Evolutionary conservation across 2,888 invertebrate species (phyloP).

Genomic region (Latrodectus hesperus): DNA sequence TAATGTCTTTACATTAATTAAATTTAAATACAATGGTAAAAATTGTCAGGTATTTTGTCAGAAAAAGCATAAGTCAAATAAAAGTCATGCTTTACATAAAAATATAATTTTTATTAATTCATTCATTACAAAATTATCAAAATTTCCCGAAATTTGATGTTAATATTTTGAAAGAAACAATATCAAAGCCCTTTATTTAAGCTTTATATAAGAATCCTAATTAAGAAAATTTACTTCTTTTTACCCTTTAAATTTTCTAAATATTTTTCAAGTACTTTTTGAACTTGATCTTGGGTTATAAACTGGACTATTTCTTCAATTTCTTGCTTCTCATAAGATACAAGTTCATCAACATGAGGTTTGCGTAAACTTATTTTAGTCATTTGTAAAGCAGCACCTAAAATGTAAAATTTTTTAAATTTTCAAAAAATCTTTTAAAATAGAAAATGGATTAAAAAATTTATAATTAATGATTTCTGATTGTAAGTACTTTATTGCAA

Average conservation of each 20-base stretch:
- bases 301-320: conserved; percentile 42
- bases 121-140: no score
- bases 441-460: neutral
- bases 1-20: no score
- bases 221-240: conserved; percentile 8
- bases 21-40: no score
- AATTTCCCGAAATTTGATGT: no score
- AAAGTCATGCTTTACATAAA: no score
- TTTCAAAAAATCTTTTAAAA: neutral
- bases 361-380: conserved; percentile 48
- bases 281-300: conserved; percentile 25
- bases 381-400: conserved; percentile 35
- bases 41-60: no score
- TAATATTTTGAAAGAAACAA: no score
- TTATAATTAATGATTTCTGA: neutral
- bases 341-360: conserved; percentile 43
- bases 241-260: conserved; percentile 42
- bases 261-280: conserved; percentile 34
- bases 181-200: no score
- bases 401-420: neutral
- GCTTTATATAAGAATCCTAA: no score
- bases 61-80: no score
- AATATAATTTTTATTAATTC: no score
- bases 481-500: neutral
- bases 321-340: conserved; percentile 58